Base-by-base conservation (phyloP, 2,113 vertebrate genomes). In the Lampris megalopsis region DNA sequence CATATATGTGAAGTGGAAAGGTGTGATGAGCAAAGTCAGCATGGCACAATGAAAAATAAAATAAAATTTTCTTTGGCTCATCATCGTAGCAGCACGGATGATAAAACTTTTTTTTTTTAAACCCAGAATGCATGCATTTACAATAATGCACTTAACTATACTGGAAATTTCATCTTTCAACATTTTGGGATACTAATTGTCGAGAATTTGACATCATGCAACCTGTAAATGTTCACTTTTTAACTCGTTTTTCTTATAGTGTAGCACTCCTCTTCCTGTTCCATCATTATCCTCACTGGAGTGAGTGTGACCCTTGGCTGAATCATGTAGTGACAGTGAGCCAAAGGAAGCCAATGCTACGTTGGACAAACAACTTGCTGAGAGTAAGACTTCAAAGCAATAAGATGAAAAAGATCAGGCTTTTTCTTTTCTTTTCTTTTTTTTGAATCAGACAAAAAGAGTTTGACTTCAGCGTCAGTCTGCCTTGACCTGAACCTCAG, bases 311-410 rank as follows among this genome's bases (percentile, higher is more conserved):
- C 2, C 7, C 5, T 57, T n/a, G 3, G 1, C 36, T 2, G 3
- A 11, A 52, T 1, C 8, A 52, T 11, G 49, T 10, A 52, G 49
- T 53, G 24, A 53, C 10, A 2, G 24, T 52, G 7, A 57, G 54
- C 10, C 10, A 11, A 62, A 24, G 11, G 41, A 40, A 13, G 24
- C 36, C 43, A 49, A 8, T 37, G 42, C 9, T n/a, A 67, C 35
- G 52, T 52, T 57, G 35, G 11, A 58, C 36, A 69, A 42, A 38
- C 37, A 2, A 35, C 52, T 43, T 52, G 52, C 11, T 69, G 59
- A 63, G 76, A 38, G 9, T 43, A 37, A 42, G 53, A 54, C 69
- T 69, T 82, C 80, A 82, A 82, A 82, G 80, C 59, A 2, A 45
- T 36, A 41, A 36, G 70, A 74, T 79, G 65, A 78, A 83, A 74